Evolutionary conservation across 2,888 invertebrate species (phyloP), one percentile per base, ranked within the genome.

Genomic region (Phyto melanocephala): DNA sequence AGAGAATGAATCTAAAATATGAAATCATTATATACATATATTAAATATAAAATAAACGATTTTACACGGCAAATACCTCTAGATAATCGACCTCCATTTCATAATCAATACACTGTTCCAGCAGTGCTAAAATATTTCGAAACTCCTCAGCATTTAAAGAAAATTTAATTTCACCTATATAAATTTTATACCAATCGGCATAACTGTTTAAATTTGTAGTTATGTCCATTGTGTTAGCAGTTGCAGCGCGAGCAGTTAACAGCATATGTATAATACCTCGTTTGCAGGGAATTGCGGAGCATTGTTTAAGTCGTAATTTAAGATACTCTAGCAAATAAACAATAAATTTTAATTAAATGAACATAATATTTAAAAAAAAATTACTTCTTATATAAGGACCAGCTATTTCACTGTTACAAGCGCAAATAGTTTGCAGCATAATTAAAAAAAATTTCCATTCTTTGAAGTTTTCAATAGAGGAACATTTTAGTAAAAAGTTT

Each of bases 81-180:
- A 91, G 76, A 63, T 89, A 91, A 50, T 87, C 84, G 8, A 85
- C 80, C 68, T 90, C 89, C 11, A 70, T 74, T 84, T 91, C 91
- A 54, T 88, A 88, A 6, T 83, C 74, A 13, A 90, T 80, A n/a
- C 88, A 85, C 37, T 88, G 86, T 7, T 87, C 86, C 22, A 91
- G 68, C 50, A 89, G 79, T 2, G 81, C 74, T 2, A 91, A 77
- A 11, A 88, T 71, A 11, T 84, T 75, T 77, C 88, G 88, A 75
- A 91, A 91, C 62, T 88, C 87, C 11, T 87, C 87, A 0, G 80
- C 24, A 11, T 85, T 86, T 1, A 90, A 76, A 2, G 84, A 65
- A 71, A 88, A 88, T 22, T 89, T 89, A 90, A 91, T 90, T 84
- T 91, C 90, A 0, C 88, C 88, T 40, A 91, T 88, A 42, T 90